phyloP scores from a whole-genome alignment of 2,888 invertebrate species.

The Acanthosoma haemorrhoidale region DNA sequence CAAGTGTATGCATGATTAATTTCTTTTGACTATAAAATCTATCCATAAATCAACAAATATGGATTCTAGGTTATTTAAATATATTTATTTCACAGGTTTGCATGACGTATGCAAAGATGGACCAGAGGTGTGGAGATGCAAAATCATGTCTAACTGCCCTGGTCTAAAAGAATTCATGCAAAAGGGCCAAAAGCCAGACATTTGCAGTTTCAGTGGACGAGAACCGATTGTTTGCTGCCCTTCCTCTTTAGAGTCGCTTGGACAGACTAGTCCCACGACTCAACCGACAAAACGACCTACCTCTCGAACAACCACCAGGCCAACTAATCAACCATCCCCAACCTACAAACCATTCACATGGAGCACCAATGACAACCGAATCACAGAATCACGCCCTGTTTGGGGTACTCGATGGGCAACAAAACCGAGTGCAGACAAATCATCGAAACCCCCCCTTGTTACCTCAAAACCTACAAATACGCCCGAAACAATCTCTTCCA shows the following conservation, averaged over 20 bases:
- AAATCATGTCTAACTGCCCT: slow-evolving; percentile 20
- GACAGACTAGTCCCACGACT: not conserved
- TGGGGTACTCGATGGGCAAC: slow-evolving; percentile 1
- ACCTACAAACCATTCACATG: not conserved
- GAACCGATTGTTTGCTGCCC: slow-evolving; percentile 31
- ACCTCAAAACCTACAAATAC: not conserved
- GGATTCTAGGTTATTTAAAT: too few species aligned
- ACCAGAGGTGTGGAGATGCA: slow-evolving; percentile 21
- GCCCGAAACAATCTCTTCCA: not conserved
- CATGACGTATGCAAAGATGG: not conserved
- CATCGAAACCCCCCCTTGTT: too few species aligned
- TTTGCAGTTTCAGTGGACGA: slow-evolving; percentile 24
- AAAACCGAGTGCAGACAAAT: not conserved
- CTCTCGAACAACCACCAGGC: not conserved
- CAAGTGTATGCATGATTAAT: too few species aligned
- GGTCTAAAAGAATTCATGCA: not conserved
- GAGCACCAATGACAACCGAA: not conserved
- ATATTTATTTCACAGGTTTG: not conserved
- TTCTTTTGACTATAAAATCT: too few species aligned
- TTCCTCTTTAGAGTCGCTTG: not conserved
- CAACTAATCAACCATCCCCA: too few species aligned
- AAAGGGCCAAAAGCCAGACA: slow-evolving; percentile 20
- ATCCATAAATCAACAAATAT: too few species aligned
- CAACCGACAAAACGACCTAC: too few species aligned
- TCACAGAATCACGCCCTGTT: not conserved